phyloP scores from a whole-genome alignment of 2,888 invertebrate species.

The Sinelater perroti region DNA sequence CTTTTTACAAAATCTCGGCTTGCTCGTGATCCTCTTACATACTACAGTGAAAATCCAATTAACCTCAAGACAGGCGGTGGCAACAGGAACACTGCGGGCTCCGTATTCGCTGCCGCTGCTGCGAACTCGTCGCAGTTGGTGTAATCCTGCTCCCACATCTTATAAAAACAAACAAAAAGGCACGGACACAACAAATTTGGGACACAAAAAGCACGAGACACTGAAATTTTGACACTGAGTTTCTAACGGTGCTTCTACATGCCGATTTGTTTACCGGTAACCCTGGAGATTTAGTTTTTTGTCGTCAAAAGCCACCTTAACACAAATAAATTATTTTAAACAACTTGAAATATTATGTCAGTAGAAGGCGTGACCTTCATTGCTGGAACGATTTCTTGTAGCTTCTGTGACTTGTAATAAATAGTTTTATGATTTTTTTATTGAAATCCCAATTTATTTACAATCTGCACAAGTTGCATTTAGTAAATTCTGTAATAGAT shows the following conservation, averaged over 20 bases:
- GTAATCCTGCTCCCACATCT: conserved; percentile 39
- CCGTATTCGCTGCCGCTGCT: conserved; percentile 21
- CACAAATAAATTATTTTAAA: no score
- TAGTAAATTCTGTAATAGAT: no score
- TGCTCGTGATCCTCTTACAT: conserved; percentile 46
- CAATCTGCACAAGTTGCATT: no score
- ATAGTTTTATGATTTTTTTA: no score
- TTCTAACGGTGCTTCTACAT: background rate
- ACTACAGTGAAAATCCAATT: conserved; percentile 48
- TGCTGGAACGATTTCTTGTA: no score
- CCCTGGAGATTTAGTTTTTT: no score
- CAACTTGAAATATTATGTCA: no score
- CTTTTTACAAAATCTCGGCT: conserved; percentile 44
- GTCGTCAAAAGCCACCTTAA: no score
- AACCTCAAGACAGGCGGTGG: conserved; percentile 49
- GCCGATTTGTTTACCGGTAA: background rate
- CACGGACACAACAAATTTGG: conserved; percentile 38
- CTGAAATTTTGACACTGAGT: conserved; percentile 34
- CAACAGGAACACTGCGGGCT: conserved; percentile 42
- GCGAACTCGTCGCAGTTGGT: conserved; percentile 30
- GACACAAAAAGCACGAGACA: conserved; percentile 30
- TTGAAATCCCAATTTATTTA: no score
- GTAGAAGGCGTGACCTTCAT: no score
- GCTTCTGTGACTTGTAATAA: no score
- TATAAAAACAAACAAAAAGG: conserved; percentile 28